Evolutionary conservation across 2,113 vertebrate genomes (phyloP).

Genomic region (Siniperca knerii): DNA sequence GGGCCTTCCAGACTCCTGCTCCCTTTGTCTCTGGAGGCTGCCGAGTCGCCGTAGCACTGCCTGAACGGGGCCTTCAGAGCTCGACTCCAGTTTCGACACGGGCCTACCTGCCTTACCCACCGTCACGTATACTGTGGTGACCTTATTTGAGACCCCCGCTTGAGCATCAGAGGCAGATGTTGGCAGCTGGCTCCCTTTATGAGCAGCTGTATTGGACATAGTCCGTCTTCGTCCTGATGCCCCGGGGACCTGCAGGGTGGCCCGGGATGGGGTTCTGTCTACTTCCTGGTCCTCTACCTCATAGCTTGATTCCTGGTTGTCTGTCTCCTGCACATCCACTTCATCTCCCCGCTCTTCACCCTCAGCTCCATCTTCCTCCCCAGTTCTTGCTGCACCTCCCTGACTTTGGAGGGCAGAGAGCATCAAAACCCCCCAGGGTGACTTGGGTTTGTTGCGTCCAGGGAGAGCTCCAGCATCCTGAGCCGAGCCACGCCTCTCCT

Average conservation of each 20-base stretch:
- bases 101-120: constrained; percentile 84
- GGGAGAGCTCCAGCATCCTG: constrained; percentile 80
- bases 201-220: constrained; percentile 76
- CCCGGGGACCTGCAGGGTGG: constrained; percentile 61
- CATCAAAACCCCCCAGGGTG: constrained; percentile 82
- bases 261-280: constrained; percentile 56
- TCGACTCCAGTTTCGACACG: constrained; percentile 63
- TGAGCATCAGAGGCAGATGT: constrained; percentile 75
- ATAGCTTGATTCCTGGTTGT: constrained; percentile 39
- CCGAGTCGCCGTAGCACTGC: constrained; percentile 89
- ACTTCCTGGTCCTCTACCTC: constrained; percentile 56
- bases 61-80: constrained; percentile 86
- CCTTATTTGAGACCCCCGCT: constrained; percentile 51
- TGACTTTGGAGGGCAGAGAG: constrained; percentile 77
- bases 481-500: constrained; percentile 80
- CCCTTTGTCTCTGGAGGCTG: constrained; percentile 89
- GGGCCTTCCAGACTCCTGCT: constrained; percentile 74
- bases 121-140: constrained; percentile 92
- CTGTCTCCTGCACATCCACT: constrained; percentile 18
- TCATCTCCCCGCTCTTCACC: constrained; percentile 60
- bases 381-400: constrained; percentile 58
- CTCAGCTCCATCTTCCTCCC: constrained; percentile 59
- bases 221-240: constrained; percentile 71
- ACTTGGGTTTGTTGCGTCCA: constrained; percentile 86
- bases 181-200: constrained; percentile 79